Conservation (phyloP, 2,888 invertebrate genomes). For the Ophraella communa region DNA sequence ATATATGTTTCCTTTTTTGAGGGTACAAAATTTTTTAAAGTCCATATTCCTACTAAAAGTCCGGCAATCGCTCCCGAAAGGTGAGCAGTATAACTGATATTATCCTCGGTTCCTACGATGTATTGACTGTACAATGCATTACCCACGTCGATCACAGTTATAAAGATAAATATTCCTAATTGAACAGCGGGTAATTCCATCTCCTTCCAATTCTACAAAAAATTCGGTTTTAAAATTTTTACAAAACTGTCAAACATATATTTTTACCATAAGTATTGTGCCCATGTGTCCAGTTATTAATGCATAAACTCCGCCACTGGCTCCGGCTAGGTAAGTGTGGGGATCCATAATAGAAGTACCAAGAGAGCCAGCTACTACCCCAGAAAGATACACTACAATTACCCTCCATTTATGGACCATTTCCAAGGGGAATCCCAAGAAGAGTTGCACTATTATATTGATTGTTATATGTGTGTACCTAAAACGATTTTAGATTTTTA, state of each 20-base stretch:
- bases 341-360: conserved; percentile 84
- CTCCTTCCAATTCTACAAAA: conserved; percentile 88
- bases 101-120: conserved; percentile 68
- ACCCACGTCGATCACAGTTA: conserved; percentile 83
- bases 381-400: conserved; percentile 80
- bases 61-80: conserved; percentile 87
- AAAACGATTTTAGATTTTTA: conserved; percentile 41
- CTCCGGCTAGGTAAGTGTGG: conserved; percentile 84
- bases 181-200: conserved; percentile 93
- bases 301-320: conserved; percentile 95
- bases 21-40: conserved; percentile 68
- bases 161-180: conserved; percentile 77
- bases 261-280: conserved; percentile 81
- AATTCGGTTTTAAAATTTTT: background rate
- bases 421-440: conserved; percentile 93
- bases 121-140: conserved; percentile 89
- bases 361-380: conserved; percentile 84
- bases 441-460: conserved; percentile 89
- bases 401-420: conserved; percentile 96
- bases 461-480: conserved; percentile 87
- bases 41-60: conserved; percentile 69
- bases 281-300: conserved; percentile 92
- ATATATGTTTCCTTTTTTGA: conserved; percentile 67
- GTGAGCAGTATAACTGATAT: conserved; percentile 93
- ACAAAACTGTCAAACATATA: background rate